Evolutionary conservation across 2,797 vertebrate genomes (phyloP).

Genomic region (Pogoniulus pusillus): DNA sequence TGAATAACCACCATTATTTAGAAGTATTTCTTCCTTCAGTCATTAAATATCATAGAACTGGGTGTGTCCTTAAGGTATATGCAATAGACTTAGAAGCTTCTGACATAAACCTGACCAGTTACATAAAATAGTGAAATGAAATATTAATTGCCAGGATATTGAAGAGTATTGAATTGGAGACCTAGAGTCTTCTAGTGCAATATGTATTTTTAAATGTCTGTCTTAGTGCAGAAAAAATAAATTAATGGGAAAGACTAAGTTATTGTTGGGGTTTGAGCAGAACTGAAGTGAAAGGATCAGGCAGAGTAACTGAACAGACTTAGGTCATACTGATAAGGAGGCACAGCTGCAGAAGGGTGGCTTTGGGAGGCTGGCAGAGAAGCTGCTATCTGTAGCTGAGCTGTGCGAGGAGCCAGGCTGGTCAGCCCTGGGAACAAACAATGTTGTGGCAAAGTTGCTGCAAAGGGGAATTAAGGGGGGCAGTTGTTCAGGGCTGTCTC

Average conservation of each 20-base stretch:
- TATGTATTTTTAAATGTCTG: neutral
- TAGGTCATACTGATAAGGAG: too few relatives aligned
- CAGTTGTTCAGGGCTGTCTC: too few relatives aligned
- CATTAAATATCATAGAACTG: neutral
- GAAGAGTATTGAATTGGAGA: neutral
- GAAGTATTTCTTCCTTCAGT: neutral
- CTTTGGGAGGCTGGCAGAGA: too few relatives aligned
- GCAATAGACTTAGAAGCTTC: neutral
- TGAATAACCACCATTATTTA: slow-evolving; percentile 6
- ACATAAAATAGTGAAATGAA: neutral
- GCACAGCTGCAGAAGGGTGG: too few relatives aligned
- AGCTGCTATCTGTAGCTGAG: too few relatives aligned
- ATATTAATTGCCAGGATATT: neutral
- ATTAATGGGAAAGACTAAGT: neutral
- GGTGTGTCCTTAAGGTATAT: neutral
- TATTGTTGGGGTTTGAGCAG: too few relatives aligned
- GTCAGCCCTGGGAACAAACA: too few relatives aligned
- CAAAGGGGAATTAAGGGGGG: too few relatives aligned
- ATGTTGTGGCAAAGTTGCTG: too few relatives aligned
- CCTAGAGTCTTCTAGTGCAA: neutral
- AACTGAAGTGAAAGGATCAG: too few relatives aligned
- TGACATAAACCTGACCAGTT: neutral
- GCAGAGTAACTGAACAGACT: too few relatives aligned
- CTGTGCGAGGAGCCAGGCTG: too few relatives aligned
- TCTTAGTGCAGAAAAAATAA: neutral